Base-by-base conservation (phyloP, 2,113 vertebrate species). In the Patagioenas fasciata region DNA sequence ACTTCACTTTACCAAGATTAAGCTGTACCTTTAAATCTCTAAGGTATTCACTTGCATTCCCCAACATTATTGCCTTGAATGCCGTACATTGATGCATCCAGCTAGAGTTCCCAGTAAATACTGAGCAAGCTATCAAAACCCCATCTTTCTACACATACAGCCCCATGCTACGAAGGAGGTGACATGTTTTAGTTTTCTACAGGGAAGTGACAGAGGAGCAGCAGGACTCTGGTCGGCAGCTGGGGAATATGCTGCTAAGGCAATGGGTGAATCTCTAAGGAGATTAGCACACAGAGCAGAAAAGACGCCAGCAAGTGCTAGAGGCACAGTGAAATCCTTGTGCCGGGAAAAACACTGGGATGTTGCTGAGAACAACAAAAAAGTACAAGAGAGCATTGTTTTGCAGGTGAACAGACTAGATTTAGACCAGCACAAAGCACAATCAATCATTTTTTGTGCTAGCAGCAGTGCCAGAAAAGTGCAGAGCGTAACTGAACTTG, bases 361-460 rank as follows among this genome's bases (percentile, higher is more conserved):
- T 90, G 64, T 91, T 92, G 94, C 96, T 95, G 93, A 96, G 89
- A 56, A 77, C 72, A 90, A 96, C 91, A 88, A 75, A 96, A 95
- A 95, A 42, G 47, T 90, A 85, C 42, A 60, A 73, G 83, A 34
- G 66, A 81, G 74, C 82, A 65, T 57, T 89, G 80, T 88, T 93
- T 94, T 92, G 73, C 95, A 95, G 78, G 77, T 75, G 86, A 85
- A 34, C 79, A 72, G 89, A 40, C 66, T 93, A 72, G 92, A 92
- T 92, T 70, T 62, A 88, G 79, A 90, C 73, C 65, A 92, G 70
- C 88, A 88, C 24, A 89, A 93, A 67, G 87, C 70, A 87, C 51
- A 80, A 57, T 95, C 94, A 81, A 93, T 96, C 96, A 95, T 71
- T 93, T 94, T 78, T 95, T 97, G 61, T 82, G 89, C 77, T 93